Evolutionary conservation across 2,797 vertebrate species (phyloP), one percentile per base, ranked within the genome.

Genomic region (Microhierax caerulescens): DNA sequence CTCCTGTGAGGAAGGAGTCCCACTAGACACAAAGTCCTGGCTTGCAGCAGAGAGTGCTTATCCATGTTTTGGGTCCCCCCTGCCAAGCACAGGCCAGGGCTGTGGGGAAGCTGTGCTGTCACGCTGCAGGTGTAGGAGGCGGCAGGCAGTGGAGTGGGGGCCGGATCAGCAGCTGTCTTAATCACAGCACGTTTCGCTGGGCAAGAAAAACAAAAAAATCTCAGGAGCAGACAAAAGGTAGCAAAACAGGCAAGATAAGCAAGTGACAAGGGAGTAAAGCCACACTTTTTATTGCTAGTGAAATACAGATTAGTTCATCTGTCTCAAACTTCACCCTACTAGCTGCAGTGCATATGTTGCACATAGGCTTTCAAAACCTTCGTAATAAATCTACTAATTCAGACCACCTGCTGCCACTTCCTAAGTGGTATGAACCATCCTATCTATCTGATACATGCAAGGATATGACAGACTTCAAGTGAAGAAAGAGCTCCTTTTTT

Each of bases 71-170:
- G 6, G 23, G 53, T 89, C 41, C 16, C 13, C 12, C 11, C 17
- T 9, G 37, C 41, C 73, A 67, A 65, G 25, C 2, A 1, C 28
- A 28, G 59, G 32, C 7, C 24, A 43, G 30, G 79, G 50, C 41
- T 28, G 11, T 23, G 50, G 21, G 10, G 41, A 78, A 64, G 65
- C 77, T 60, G 36, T 64, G 60, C 56, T 72, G 65, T 22, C 67
- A 34, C 0, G 0, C 45, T 78, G 37, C 37, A 54, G 51, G 4
- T 47, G 74, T 34, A 43, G 50, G 45, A 77, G 64, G 54, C 5
- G 10, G 59, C 84, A 81, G 69, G 69, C 69, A 28, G 6, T 19
- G 14, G 60, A 70, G 76, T 15, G 6, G 36, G 25, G 27, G 12
- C 23, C 0, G 0, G 14, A 73, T 47, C 50, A 79, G 75, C 54